Evolutionary conservation across 2,888 invertebrate species (phyloP).

Genomic region (Caenorhabditis panamensis): DNA sequence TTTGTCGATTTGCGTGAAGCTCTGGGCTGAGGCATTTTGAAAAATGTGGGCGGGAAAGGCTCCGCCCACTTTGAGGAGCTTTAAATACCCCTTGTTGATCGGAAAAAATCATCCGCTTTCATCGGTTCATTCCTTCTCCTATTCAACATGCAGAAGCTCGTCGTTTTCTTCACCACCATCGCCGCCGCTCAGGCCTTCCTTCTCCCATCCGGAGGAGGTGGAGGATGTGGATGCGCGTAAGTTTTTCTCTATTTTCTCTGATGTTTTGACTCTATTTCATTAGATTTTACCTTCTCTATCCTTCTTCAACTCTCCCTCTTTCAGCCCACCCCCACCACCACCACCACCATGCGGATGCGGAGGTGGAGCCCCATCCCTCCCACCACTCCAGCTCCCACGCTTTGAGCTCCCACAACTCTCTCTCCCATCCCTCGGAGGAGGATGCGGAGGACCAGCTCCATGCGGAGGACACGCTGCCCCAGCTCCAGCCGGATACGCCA

Average conservation of each 20-base stretch:
- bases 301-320: slow-evolving; percentile 9
- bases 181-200: slow-evolving; percentile 60
- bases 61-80: slow-evolving; percentile 21
- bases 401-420: slow-evolving; percentile 59
- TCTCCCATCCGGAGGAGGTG: slow-evolving; percentile 61
- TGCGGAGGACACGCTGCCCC: slow-evolving; percentile 37
- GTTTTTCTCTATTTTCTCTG: slow-evolving; percentile 10
- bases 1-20: slow-evolving; percentile 12
- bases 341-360: slow-evolving; percentile 67
- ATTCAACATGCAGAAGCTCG: slow-evolving; percentile 63
- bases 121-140: slow-evolving; percentile 18
- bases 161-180: slow-evolving; percentile 62
- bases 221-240: slow-evolving; percentile 67
- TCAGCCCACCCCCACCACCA: slow-evolving; percentile 66
- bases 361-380: slow-evolving; percentile 60
- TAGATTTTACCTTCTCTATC: not conserved
- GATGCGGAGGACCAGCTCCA: slow-evolving; percentile 62
- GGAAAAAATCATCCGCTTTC: slow-evolving; percentile 37
- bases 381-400: slow-evolving; percentile 64
- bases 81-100: slow-evolving; percentile 1
- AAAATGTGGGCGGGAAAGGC: slow-evolving; percentile 17
- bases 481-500: slow-evolving; percentile 57
- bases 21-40: slow-evolving; percentile 12
- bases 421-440: slow-evolving; percentile 67
- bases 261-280: not conserved